Base-by-base conservation (phyloP, 2,797 vertebrate species). In the Neolamprologus multifasciatus region DNA sequence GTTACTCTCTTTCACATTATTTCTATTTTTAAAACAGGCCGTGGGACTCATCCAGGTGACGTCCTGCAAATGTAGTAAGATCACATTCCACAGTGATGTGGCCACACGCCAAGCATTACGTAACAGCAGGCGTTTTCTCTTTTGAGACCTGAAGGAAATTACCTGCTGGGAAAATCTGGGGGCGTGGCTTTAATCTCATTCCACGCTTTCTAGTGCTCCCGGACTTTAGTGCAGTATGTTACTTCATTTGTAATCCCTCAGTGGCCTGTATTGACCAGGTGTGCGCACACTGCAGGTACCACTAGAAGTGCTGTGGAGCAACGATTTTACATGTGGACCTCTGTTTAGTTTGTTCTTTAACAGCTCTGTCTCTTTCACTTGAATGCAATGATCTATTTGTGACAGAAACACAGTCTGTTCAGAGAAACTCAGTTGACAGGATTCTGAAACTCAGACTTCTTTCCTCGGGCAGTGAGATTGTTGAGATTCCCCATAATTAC, bases 61-160 rank as follows among this genome's bases (percentile, higher is more conserved):
- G 2, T 86, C 13, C 7, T 3, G 9, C 21, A 80, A 59, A 79
- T 8, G 4, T 11, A 6, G 8, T 16, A 10, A 17, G 2, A 52
- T 52, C 2, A 38, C 51, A 26, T 45, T 54, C 21, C 16, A 21
- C 9, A 2, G 13, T 4, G 17, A 64, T 17, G 21, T 45, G 78
- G 31, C n/a, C 17, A 31, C 80, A 4, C 31, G 10, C 51, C 33
- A 16, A 3, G 2, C 21, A n/a, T 83, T 31, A 76, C 0, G 8
- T 7, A 43, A 77, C 21, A 17, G 4, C 17, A n/a, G 16, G 31
- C 50, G 69, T 19, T 81, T 90, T 55, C 17, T 7, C 1, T 8
- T 38, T 48, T 10, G 6, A 67, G 31, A 51, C 6, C 2, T 45
- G 19, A 78, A 17, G 26, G 62, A 59, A 88, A 87, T 81, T 48